Conservation (phyloP, 2,888 invertebrate genomes). For the Drosophila mayaguana region DNA sequence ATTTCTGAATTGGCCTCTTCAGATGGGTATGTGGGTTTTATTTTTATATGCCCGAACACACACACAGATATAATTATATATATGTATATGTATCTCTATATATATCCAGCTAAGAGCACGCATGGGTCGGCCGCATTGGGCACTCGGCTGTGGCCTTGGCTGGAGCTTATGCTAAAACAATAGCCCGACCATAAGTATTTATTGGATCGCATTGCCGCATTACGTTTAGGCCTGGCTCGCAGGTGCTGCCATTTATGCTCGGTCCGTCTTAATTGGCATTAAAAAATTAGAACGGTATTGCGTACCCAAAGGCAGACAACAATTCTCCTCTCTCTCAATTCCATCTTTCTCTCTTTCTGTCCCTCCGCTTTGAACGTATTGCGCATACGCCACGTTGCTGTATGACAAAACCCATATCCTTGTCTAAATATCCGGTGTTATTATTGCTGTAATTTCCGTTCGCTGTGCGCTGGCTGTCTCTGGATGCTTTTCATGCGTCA, state of each 20-base stretch:
- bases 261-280: conserved; percentile 63
- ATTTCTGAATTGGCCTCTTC: conserved; percentile 77
- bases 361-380: conserved; percentile 1
- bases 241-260: conserved; percentile 55
- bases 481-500: conserved; percentile 58
- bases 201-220: conserved; percentile 45
- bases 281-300: conserved; percentile 10
- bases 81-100: conserved; percentile 15
- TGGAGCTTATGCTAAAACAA: conserved; percentile 64
- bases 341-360: too few relatives aligned
- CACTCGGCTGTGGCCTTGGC: conserved; percentile 60
- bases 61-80: background rate
- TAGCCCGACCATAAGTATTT: conserved; percentile 51
- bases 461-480: background rate
- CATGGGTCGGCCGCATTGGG: conserved; percentile 14
- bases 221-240: conserved; percentile 20
- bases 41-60: conserved; percentile 38
- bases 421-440: conserved; percentile 15
- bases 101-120: conserved; percentile 23
- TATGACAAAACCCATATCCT: conserved; percentile 23
- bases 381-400: conserved; percentile 27
- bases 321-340: background rate
- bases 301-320: background rate
- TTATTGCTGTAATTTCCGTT: conserved; percentile 65
- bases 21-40: conserved; percentile 66